phyloP scores from a whole-genome alignment of 2,888 invertebrate genomes.

The Heliconius erato region DNA sequence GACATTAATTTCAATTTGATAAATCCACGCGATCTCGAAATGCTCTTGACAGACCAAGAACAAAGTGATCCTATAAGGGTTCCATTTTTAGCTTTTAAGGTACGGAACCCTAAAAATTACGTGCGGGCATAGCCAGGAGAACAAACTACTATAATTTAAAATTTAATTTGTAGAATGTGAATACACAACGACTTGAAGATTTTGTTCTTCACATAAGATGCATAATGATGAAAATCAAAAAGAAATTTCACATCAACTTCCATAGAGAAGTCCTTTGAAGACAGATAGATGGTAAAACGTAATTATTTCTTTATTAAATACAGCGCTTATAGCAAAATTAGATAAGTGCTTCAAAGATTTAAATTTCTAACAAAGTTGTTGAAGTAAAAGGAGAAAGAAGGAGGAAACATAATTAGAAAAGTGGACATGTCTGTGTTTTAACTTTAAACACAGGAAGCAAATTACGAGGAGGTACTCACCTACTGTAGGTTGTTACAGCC shows the following conservation, averaged over 20 bases:
- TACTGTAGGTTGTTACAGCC: background rate
- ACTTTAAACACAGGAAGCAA: slow-evolving; percentile 45
- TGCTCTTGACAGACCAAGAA: no score
- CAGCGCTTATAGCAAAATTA: slow-evolving; percentile 17
- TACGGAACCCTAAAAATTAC: background rate
- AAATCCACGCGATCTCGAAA: no score
- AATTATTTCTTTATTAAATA: background rate
- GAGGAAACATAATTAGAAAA: slow-evolving; percentile 30
- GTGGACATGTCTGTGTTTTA: slow-evolving; percentile 34
- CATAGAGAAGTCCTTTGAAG: background rate
- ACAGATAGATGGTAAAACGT: slow-evolving; percentile 5
- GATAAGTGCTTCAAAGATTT: slow-evolving; percentile 18
- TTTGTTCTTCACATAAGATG: background rate
- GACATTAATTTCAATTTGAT: no score
- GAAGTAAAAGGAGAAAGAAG: slow-evolving; percentile 20
- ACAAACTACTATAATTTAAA: background rate
- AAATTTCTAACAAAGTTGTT: slow-evolving; percentile 13
- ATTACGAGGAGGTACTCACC: slow-evolving; percentile 29
- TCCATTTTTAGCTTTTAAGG: no score
- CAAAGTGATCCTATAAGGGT: no score
- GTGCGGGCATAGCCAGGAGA: background rate
- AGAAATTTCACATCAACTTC: background rate
- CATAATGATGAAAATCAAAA: background rate
- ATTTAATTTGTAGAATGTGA: background rate
- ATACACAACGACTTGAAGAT: background rate